These are phyloP conservation scores for Acleris laterana DNA, from an alignment of 2,888 invertebrate species.

Conservation along the genomic window DNA sequence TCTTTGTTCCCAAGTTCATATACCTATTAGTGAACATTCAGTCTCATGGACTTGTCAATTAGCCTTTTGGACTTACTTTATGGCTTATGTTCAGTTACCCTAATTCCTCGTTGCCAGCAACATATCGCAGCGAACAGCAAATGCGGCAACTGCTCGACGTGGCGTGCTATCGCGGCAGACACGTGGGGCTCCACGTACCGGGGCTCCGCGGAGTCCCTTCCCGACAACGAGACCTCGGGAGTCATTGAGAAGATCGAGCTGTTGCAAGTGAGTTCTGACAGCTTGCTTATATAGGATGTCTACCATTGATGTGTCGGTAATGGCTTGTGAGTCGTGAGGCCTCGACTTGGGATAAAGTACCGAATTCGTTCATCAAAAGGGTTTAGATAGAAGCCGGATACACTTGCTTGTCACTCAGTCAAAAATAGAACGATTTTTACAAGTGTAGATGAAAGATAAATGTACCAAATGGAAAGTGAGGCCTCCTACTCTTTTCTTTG, in stretches of 20 bases:
- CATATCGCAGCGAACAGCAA: conserved; percentile 63
- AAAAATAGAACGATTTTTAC: not conserved
- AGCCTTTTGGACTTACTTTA: no score
- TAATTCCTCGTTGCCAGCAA: conserved; percentile 57
- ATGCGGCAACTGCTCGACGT: conserved; percentile 78
- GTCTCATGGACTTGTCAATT: no score
- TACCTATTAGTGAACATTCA: no score
- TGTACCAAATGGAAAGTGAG: no score
- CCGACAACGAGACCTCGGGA: conserved; percentile 46
- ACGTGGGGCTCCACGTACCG: conserved; percentile 84
- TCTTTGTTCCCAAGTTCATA: no score
- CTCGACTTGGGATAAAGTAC: no score
- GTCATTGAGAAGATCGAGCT: conserved; percentile 65
- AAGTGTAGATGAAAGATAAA: not conserved
- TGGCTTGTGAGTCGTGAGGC: not conserved
- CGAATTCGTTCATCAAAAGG: no score
- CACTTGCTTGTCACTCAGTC: no score
- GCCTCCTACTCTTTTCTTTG: no score
- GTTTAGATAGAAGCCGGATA: no score
- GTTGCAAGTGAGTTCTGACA: conserved; percentile 56
- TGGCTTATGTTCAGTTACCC: not conserved
- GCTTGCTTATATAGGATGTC: no score
- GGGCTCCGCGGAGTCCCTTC: conserved; percentile 41
- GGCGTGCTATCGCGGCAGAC: conserved; percentile 80
- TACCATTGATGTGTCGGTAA: not conserved